Base-by-base conservation (phyloP, 2,797 vertebrate species). In the Sebastes minor region DNA sequence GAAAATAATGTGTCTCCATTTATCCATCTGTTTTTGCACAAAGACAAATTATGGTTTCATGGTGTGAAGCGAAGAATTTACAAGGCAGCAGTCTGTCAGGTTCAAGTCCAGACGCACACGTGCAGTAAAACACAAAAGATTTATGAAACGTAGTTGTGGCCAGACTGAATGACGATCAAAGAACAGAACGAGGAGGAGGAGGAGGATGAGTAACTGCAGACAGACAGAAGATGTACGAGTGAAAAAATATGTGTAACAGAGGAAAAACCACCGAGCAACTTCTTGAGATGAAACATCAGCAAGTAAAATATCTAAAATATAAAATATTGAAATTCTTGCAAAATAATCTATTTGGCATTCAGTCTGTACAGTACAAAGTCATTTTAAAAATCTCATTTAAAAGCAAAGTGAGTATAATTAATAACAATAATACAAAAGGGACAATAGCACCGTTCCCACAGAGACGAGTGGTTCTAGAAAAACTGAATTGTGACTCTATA, bases 271-370 rank as follows among this genome's bases (percentile, higher is more conserved):
- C 2, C 1, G 8, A 27, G 55, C 18, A 61, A 38, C 9, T 18
- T 78, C 13, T 70, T 81, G 83, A 86, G 78, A 85, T 85, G 78
- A 89, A 76, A 83, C 59, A 74, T 64, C 33, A 62, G n/a, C 25
- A 2, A 73, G 25, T n/a, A 35, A 2, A 57, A 27, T 11, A 20
- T 71, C 30, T 32, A 8, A 7, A 64, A 49, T 62, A 33, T 33
- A 65, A 62, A 35, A 42, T 22, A 38, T 2, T 5, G 12, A 74
- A 38, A 72, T 20, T 18, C 4, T 32, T 57, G 49, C 20, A 52
- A 27, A 70, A 82, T 2, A 80, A 70, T 62, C 13, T 28, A 30
- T 68, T 85, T 82, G 78, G 77, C 76, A 65, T 86, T 83, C 18
- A 67, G 53, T 71, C 52, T 73, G 69, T 65, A 88, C 63, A 84